Evolutionary conservation across 2,888 invertebrate genomes (phyloP).

Genomic region (Sympetrum striolatum): DNA sequence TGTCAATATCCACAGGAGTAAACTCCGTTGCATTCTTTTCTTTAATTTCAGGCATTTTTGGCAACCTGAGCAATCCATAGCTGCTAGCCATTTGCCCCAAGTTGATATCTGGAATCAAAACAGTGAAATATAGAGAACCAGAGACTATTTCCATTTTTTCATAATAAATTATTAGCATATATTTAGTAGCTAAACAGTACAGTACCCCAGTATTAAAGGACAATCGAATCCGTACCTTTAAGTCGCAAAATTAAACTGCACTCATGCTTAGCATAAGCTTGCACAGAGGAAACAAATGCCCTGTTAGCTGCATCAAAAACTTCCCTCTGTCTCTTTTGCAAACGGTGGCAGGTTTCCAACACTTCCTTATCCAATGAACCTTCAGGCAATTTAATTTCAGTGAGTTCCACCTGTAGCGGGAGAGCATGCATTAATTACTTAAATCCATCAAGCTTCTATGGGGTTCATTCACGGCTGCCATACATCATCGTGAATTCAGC

Average conservation of each 20-base stretch:
- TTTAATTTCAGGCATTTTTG: slow-evolving; percentile 94
- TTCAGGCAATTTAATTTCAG: slow-evolving; percentile 52
- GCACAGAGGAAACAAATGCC: slow-evolving; percentile 95
- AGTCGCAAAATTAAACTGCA: slow-evolving; percentile 86
- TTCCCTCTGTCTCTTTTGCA: slow-evolving; percentile 75
- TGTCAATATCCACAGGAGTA: slow-evolving; percentile 68
- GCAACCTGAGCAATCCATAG: slow-evolving; percentile 89
- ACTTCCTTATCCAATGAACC: slow-evolving; percentile 3
- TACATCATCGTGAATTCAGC: no score
- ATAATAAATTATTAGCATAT: neutral
- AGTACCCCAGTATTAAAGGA: neutral
- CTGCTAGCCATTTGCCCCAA: slow-evolving; percentile 82
- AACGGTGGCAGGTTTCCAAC: slow-evolving; percentile 53
- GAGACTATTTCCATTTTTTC: neutral
- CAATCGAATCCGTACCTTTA: slow-evolving; percentile 64
- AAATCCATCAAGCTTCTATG: no score
- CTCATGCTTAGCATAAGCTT: slow-evolving; percentile 95
- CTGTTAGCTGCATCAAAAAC: slow-evolving; percentile 86
- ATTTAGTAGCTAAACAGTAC: neutral
- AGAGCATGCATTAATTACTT: neutral
- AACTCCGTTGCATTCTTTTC: slow-evolving; percentile 67
- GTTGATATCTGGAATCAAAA: slow-evolving; percentile 71
- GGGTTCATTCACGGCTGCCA: no score
- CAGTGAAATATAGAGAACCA: neutral
- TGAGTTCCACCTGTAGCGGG: slow-evolving; percentile 55